A percentile compares a stretch with the other conserved stretches of the same genome.
Conservation (phyloP, 2,113 vertebrate genomes). For the Caracal caracal region DNA sequence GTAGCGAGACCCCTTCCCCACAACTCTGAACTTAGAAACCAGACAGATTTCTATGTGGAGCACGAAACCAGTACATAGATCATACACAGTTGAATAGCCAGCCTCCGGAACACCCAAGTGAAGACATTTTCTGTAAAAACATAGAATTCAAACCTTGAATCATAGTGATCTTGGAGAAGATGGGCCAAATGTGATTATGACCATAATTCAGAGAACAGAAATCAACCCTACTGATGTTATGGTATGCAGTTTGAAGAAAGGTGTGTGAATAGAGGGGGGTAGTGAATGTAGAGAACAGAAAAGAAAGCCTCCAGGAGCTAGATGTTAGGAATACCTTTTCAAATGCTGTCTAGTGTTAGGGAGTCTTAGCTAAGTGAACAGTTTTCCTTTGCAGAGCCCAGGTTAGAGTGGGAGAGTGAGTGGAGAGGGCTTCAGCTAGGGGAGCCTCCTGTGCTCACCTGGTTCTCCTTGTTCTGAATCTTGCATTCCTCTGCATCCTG, state of each 20-base stretch:
- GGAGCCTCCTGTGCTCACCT: not conserved
- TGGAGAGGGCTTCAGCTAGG: not conserved
- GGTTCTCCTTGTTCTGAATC: not conserved
- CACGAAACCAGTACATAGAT: not conserved
- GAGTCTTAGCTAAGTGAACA: not conserved
- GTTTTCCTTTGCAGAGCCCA: not conserved
- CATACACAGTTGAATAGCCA: not conserved
- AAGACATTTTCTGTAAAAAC: not conserved
- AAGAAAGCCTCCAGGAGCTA: not conserved
- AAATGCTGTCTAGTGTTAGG: fast-evolving
- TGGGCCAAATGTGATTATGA: not conserved
- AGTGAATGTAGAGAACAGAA: not conserved
- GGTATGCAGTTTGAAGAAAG: not conserved
- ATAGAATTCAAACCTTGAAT: not conserved
- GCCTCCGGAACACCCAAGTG: not conserved
- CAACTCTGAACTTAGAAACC: not conserved
- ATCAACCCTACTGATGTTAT: not conserved
- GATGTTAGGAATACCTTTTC: not conserved
- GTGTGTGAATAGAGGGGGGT: not conserved
- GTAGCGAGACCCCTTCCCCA: not conserved
- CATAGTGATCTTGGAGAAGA: not conserved
- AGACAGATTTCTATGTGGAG: not conserved
- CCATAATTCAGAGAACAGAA: not conserved
- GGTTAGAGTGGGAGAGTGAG: not conserved
- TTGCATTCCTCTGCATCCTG: not conserved